Percentiles rank a stretch among this genome's conserved stretches.
Evolutionary conservation across 2,113 vertebrate species (phyloP).

Genomic region (Cervus canadensis): DNA sequence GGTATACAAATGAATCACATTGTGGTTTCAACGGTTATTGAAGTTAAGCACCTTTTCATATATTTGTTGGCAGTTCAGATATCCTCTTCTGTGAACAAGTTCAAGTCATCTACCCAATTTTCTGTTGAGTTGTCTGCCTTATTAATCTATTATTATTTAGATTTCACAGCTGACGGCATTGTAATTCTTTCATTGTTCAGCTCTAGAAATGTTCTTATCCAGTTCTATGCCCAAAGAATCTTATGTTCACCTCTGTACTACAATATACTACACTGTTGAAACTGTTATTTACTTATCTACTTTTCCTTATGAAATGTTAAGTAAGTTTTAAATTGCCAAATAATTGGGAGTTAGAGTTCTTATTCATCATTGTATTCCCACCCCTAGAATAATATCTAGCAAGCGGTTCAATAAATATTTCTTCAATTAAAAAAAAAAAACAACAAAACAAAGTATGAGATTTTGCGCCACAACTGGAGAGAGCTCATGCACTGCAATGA

Average conservation of each 20-base stretch:
- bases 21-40: background rate
- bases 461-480: background rate
- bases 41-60: background rate
- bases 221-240: background rate
- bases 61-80: background rate
- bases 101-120: slow-evolving; percentile 16
- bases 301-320: slow-evolving; percentile 15
- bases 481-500: background rate
- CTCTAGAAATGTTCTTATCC: slow-evolving; percentile 37
- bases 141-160: slow-evolving; percentile 32
- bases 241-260: slow-evolving; percentile 21
- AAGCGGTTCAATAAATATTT: slow-evolving; percentile 32
- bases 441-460: too few species aligned
- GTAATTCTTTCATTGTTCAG: slow-evolving; percentile 16
- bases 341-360: background rate
- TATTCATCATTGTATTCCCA: background rate
- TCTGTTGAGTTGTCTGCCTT: slow-evolving; percentile 4
- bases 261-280: slow-evolving; percentile 2
- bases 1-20: background rate
- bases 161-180: slow-evolving; percentile 30
- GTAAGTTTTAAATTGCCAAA: slow-evolving; percentile 7
- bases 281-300: slow-evolving; percentile 31
- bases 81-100: background rate
- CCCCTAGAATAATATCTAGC: background rate
- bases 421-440: too few species aligned